Percentiles rank a stretch among this genome's conserved stretches.
Conservation (phyloP, 2,888 invertebrate genomes). For the Tetranychus truncatus region DNA sequence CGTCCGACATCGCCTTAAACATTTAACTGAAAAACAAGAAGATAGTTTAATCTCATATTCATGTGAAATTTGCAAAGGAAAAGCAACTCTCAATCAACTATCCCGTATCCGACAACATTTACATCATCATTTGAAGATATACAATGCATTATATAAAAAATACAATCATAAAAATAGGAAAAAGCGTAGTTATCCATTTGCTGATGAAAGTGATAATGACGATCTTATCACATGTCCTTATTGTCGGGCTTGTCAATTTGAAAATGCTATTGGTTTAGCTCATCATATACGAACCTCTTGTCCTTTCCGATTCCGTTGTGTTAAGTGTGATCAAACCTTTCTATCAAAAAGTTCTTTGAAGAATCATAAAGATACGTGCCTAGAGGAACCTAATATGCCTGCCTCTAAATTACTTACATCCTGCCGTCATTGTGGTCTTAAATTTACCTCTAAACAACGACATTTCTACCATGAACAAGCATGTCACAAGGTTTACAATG, state of each 20-base stretch:
- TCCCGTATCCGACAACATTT: conserved; percentile 18
- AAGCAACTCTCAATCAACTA: conserved; percentile 9
- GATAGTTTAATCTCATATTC: background rate
- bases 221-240: conserved; percentile 15
- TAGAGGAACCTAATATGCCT: background rate
- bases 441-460: conserved; percentile 16
- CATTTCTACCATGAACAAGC: conserved; percentile 18
- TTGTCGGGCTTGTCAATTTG: conserved; percentile 13
- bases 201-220: background rate
- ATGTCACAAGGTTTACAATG: conserved; percentile 16
- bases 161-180: conserved; percentile 4
- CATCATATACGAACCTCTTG: conserved; percentile 16
- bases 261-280: conserved; percentile 10
- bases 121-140: conserved; percentile 15
- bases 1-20: conserved; percentile 18
- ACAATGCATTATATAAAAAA: conserved; percentile 3
- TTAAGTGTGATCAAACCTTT: conserved; percentile 16
- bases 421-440: conserved; percentile 15
- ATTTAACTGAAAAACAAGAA: conserved; percentile 13
- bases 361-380: conserved; percentile 14
- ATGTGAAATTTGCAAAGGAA: conserved; percentile 15
- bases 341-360: conserved; percentile 7
- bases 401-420: background rate
- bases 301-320: conserved; percentile 15
- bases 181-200: background rate